Percentiles rank a stretch among this genome's conserved stretches.
phyloP scores from a whole-genome alignment of 2,113 vertebrate genomes.

The Felis chaus region DNA sequence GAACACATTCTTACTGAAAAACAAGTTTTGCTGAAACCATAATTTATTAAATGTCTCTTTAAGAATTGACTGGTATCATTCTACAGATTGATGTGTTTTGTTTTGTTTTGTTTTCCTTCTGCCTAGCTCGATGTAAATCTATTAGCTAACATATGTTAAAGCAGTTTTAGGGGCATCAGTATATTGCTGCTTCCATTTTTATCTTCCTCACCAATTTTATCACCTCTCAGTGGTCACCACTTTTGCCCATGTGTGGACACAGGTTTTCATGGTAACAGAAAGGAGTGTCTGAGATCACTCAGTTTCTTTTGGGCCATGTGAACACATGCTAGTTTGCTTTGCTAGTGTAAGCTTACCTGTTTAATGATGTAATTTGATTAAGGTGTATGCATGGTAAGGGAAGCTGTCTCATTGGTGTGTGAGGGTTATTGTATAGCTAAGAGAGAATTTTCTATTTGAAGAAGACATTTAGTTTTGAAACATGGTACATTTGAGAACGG shows the following conservation, averaged over 20 bases:
- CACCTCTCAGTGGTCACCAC: neutral
- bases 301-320: neutral
- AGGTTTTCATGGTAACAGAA: constrained; percentile 18
- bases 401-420: neutral
- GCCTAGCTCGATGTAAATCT: neutral
- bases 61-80: neutral
- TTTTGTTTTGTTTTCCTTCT: neutral
- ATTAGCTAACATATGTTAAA: neutral
- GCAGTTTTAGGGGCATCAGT: neutral
- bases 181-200: neutral
- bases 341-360: neutral
- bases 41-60: neutral
- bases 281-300: neutral
- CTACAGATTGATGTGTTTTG: neutral
- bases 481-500: neutral
- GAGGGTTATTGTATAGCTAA: neutral
- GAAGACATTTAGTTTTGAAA: constrained; percentile 17
- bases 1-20: constrained; percentile 6
- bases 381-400: neutral
- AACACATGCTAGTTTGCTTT: constrained; percentile 10
- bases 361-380: constrained; percentile 46
- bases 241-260: neutral
- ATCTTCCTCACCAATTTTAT: neutral
- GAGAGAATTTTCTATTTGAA: neutral
- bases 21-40: neutral